A percentile compares a stretch with the other conserved stretches of the same genome.
phyloP scores from a whole-genome alignment of 2,113 vertebrate species.

The Arvicanthis niloticus region DNA sequence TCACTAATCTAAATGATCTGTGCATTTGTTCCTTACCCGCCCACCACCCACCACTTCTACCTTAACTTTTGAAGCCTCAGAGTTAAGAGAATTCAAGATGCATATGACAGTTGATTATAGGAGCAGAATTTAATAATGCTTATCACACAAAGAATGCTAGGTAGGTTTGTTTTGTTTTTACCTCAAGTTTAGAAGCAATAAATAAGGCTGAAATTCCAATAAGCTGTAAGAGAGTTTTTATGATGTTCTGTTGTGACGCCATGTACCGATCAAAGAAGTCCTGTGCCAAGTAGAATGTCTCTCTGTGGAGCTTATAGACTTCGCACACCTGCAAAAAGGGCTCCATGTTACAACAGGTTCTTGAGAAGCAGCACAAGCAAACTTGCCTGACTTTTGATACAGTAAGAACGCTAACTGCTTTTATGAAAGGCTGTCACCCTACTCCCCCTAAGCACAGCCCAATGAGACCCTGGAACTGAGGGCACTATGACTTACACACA shows the following conservation, averaged over 20 bases:
- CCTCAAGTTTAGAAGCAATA: slow-evolving; percentile 98
- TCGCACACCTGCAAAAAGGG: slow-evolving; percentile 92
- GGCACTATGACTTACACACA: background rate
- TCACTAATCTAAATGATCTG: background rate
- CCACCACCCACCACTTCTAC: background rate
- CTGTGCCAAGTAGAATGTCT: slow-evolving; percentile 97
- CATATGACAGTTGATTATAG: background rate
- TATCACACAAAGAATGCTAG: background rate
- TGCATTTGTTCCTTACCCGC: background rate
- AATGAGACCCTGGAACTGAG: background rate
- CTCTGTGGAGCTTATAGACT: slow-evolving; percentile 96
- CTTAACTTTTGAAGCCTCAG: background rate
- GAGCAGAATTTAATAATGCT: background rate
- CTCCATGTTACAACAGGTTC: background rate
- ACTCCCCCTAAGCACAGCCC: background rate
- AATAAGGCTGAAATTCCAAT: slow-evolving; percentile 97
- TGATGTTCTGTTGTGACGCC: slow-evolving; percentile 94
- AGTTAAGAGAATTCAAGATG: background rate
- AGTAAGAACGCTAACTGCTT: background rate
- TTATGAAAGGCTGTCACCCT: background rate
- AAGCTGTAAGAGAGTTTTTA: slow-evolving; percentile 95
- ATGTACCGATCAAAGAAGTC: slow-evolving; percentile 99
- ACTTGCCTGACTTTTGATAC: background rate
- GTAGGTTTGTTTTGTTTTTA: slow-evolving; percentile 65
- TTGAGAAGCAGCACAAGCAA: background rate